These are phyloP conservation scores for Leptodactylus fallax DNA, from an alignment of 2,797 vertebrate species.

Conservation along the genomic window DNA sequence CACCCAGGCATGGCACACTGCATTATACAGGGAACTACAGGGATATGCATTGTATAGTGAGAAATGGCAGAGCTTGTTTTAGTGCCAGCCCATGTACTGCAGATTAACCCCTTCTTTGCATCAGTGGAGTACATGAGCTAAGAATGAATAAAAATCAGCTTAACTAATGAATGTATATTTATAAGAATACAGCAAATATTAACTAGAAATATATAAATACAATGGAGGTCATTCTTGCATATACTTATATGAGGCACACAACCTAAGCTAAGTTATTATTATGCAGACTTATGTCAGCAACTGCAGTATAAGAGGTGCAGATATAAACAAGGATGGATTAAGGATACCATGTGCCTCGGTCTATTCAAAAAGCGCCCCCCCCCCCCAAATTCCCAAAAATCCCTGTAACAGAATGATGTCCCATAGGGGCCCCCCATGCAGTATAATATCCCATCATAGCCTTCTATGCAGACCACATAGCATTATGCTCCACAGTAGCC, in stretches of 20 bases:
- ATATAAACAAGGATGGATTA: too few relatives aligned
- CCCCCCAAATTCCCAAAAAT: too few relatives aligned
- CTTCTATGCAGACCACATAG: too few relatives aligned
- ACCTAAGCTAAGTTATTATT: background rate
- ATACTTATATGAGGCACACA: background rate
- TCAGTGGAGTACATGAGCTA: background rate
- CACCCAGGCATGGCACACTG: constrained; percentile 18
- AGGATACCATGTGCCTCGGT: too few relatives aligned
- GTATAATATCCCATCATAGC: too few relatives aligned
- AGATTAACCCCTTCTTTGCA: background rate
- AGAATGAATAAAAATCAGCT: background rate
- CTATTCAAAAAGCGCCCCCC: too few relatives aligned
- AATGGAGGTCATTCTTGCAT: background rate
- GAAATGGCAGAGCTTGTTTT: background rate
- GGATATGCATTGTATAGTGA: background rate
- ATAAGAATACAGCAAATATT: background rate
- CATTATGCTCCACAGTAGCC: too few relatives aligned
- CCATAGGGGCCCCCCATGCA: too few relatives aligned
- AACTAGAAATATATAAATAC: background rate
- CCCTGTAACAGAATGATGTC: too few relatives aligned
- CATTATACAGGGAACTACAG: background rate
- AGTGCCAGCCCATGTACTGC: background rate
- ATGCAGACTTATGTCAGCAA: too few relatives aligned
- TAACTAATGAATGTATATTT: background rate
- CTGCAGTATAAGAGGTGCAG: too few relatives aligned